Evolutionary conservation across 2,888 invertebrate species (phyloP), one percentile per base, ranked within the genome.

Genomic region (Platycnemis pennipes): DNA sequence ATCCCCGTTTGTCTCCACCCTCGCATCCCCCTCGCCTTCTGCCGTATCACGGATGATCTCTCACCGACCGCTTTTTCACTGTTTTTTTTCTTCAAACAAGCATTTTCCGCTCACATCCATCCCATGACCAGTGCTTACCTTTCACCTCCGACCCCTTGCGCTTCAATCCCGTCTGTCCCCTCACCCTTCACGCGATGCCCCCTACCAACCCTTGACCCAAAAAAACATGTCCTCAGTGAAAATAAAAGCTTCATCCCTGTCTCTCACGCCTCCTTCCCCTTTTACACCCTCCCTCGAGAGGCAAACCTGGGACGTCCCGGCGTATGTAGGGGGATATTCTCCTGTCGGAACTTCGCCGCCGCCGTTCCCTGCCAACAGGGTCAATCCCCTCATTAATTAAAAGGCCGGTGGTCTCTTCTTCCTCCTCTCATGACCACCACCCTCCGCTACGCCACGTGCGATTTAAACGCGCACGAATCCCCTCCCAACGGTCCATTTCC

Each of bases 401-500:
- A 77, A 77, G 77, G 13, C 77, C 77, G 11, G 13, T 37, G 31
- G 13, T 37, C 77, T 11, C 77, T 77, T 16, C 31, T 4, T n/a
- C 63, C n/a, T n/a, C 11, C 77, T 37, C 77, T 13, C 2, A n/a
- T n/a, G n/a, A n/a, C 77, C 31, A 0, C 77, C 31, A 8, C 37
- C 37, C 77, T 26, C 77, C 77, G 7, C 26, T 26, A n/a, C 8
- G 22, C 26, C 63, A n/a, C n/a, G n/a, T n/a, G n/a, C n/a, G n/a
- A n/a, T n/a, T n/a, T n/a, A n/a, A n/a, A n/a, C n/a, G n/a, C 11
- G 77, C 77, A 31, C 77, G 22, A 22, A 63, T 7, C 22, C 22
- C 77, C 77, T 3, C 77, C 77, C 77, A 77, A 26, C 77, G 77
- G 77, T 77, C 37, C 77, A 77, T 77, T 77, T 77, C 77, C 77